Evolutionary conservation across 2,797 vertebrate genomes (phyloP).

Genomic region (Zalophus californianus): DNA sequence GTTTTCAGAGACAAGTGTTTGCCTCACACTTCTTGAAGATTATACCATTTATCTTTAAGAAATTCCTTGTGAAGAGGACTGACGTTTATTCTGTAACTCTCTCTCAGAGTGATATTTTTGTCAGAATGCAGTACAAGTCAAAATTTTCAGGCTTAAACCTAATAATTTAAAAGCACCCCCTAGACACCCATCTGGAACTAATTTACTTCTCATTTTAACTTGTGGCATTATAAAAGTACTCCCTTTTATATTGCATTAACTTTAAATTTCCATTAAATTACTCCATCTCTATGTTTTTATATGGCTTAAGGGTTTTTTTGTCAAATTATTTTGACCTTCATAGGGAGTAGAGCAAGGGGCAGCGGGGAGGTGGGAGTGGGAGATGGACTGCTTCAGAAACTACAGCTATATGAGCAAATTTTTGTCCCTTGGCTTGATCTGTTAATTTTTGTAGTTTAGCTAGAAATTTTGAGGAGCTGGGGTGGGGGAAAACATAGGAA

Average conservation of each 20-base stretch:
- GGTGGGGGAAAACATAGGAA: neutral
- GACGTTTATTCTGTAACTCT: neutral
- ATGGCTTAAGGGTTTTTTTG: neutral
- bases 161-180: slow-evolving; percentile 67
- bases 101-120: slow-evolving; percentile 36
- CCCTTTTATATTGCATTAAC: slow-evolving; percentile 58
- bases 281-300: slow-evolving; percentile 52
- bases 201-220: slow-evolving; percentile 74
- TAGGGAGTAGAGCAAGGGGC: neutral
- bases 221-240: slow-evolving; percentile 58
- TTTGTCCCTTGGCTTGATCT: neutral
- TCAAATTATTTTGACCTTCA: slow-evolving; percentile 57
- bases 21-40: neutral
- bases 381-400: neutral
- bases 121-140: slow-evolving; percentile 36
- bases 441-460: neutral
- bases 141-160: slow-evolving; percentile 64
- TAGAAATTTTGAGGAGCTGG: slow-evolving; percentile 1
- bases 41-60: slow-evolving; percentile 29
- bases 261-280: slow-evolving; percentile 72
- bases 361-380: neutral
- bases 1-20: slow-evolving; percentile 21
- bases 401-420: neutral
- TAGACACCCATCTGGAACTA: slow-evolving; percentile 62
- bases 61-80: neutral